Evolutionary conservation across 1,140 invertebrate species (phyloP).

Genomic region (Heliconius melpomene): DNA sequence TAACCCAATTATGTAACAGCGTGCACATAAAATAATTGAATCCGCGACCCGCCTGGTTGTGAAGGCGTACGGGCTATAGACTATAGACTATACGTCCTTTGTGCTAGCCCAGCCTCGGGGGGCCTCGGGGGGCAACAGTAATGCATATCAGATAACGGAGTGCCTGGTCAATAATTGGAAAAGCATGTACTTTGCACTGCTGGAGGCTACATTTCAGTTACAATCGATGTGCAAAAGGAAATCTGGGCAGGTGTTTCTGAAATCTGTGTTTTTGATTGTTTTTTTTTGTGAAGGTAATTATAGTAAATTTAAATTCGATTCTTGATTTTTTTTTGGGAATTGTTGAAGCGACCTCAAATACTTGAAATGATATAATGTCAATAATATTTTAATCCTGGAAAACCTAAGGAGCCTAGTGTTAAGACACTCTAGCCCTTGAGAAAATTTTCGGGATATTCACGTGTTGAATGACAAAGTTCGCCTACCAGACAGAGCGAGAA

Average conservation of each 20-base stretch:
- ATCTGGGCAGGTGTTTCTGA: conserved; percentile 4
- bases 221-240: not conserved
- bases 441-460: too few relatives aligned
- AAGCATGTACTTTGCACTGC: not conserved
- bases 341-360: too few relatives aligned
- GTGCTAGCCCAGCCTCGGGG: not conserved
- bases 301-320: too few relatives aligned
- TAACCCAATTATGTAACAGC: not conserved
- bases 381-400: too few relatives aligned
- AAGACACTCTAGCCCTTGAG: too few relatives aligned
- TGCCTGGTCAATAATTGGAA: not conserved
- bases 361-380: too few relatives aligned
- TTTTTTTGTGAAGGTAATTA: too few relatives aligned
- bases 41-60: not conserved
- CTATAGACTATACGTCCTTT: not conserved
- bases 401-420: too few relatives aligned
- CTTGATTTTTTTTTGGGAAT: too few relatives aligned
- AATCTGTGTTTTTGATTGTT: too few relatives aligned
- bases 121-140: not conserved
- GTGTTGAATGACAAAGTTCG: too few relatives aligned
- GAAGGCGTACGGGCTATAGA: not conserved
- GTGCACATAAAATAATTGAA: conserved; percentile 5
- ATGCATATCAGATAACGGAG: conserved; percentile 6
- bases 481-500: too few relatives aligned
- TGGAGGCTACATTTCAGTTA: conserved; percentile 6